Base-by-base conservation (phyloP, 1,140 invertebrate species). In the Copidosoma floridanum region DNA sequence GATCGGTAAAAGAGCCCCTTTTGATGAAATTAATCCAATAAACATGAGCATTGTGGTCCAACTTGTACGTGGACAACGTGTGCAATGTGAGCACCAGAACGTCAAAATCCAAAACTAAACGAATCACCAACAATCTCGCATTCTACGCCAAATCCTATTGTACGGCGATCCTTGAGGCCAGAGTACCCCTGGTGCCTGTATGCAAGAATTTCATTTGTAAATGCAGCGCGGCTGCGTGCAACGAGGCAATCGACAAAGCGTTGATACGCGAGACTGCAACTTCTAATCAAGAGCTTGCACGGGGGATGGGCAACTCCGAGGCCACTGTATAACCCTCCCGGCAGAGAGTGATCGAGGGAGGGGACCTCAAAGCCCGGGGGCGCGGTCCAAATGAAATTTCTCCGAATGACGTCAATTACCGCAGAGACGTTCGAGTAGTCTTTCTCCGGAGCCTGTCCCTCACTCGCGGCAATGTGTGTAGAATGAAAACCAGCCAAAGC, bases 361-460 rank as follows among this genome's bases (percentile, higher is more conserved):
- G 6, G 29, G 29, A 6, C 14, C 37, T 41, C 38, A 43, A 43
- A 54, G 52, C 38, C 38, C 24, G 37, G 40, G n/a, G n/a, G n/a
- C n/a, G n/a, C n/a, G 40, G 37, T 41, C 54, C 29, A 57, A 57
- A 57, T 57, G 55, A 57, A 57, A 57, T 57, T 57, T 57, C 55
- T 47, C 44, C 55, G 35, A 57, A 48, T 57, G 44, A 23, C 55
- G 55, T 57, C 55, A 48, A 57, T 57, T 57, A 57, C 43, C 35
- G 24, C 43, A 37, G 38, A 46, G 40, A 47, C 54, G 46, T 37
- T 46, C 54, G 27, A 40, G n/a, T n/a, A 8, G 29, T 32, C 6
- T 21, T 46, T 26, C 23, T 46, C 44, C 12, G 18, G n/a, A n/a
- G n/a, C 3, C 44, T 1, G 18, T n/a, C 20, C 12, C 44, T n/a